Conservation (phyloP, 53 echinoderm and acorn worm genomes). For the Holothuria leucospilota region DNA sequence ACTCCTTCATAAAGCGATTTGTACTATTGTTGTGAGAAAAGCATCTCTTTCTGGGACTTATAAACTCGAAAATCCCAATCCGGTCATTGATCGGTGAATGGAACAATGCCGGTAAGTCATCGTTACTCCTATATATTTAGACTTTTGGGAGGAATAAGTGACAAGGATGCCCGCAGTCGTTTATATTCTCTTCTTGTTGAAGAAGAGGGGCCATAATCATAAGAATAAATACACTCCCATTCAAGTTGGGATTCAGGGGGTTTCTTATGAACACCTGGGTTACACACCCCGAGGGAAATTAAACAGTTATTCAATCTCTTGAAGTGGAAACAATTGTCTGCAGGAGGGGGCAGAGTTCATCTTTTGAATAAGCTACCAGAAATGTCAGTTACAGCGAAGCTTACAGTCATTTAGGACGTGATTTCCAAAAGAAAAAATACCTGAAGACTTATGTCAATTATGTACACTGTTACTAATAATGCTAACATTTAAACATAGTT, state of each 20-base stretch:
- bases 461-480: too few relatives aligned
- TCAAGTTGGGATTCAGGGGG: neutral
- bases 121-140: neutral
- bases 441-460: too few relatives aligned
- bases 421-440: too few relatives aligned
- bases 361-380: too few relatives aligned
- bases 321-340: too few relatives aligned
- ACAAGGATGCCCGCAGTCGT: constrained; percentile 20
- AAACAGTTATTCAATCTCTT: constrained; percentile 27
- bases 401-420: too few relatives aligned
- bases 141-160: neutral
- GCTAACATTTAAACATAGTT: too few relatives aligned
- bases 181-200: neutral
- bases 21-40: constrained; percentile 31
- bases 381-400: too few relatives aligned
- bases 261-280: neutral
- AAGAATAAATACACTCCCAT: neutral
- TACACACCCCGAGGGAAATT: constrained; percentile 16
- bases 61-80: constrained; percentile 9
- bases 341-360: too few relatives aligned
- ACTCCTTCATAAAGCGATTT: constrained; percentile 3
- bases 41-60: constrained; percentile 5
- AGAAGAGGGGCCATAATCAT: constrained; percentile 13
- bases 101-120: neutral
- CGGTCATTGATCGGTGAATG: constrained; percentile 18